phyloP scores from a whole-genome alignment of 2,113 vertebrate genomes.

The Paracanthobrama guichenoti region DNA sequence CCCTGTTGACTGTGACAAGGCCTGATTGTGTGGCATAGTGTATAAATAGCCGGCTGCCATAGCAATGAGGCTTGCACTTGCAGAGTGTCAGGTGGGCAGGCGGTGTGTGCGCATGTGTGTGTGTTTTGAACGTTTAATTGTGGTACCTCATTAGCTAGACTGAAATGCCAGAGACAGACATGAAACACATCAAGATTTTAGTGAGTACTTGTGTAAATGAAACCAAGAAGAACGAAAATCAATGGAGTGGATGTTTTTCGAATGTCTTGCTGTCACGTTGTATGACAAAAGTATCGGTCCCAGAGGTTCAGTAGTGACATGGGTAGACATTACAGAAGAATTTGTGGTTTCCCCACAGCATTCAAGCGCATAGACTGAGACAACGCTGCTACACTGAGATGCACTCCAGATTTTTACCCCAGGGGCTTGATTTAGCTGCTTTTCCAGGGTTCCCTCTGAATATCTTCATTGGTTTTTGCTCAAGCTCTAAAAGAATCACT shows the following conservation, averaged over 20 bases:
- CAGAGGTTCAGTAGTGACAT: conserved; percentile 27
- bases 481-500: background rate
- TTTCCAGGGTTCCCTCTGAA: conserved; percentile 17
- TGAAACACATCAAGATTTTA: conserved; percentile 35
- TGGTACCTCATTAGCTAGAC: conserved; percentile 53
- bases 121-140: conserved; percentile 20
- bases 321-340: conserved; percentile 19
- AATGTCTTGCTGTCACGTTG: background rate
- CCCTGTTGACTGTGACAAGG: conserved; percentile 43
- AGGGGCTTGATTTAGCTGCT: background rate
- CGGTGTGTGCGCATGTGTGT: conserved; percentile 17
- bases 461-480: background rate
- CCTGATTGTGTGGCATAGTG: conserved; percentile 50
- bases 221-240: background rate
- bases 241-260: conserved; percentile 13
- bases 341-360: conserved; percentile 9
- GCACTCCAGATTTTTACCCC: conserved; percentile 15
- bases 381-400: conserved; percentile 11
- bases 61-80: conserved; percentile 56
- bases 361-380: background rate
- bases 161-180: conserved; percentile 1
- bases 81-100: conserved; percentile 44
- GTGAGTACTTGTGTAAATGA: background rate
- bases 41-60: conserved; percentile 62
- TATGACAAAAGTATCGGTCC: conserved; percentile 16